Base-by-base conservation (phyloP, 2,113 vertebrate species). In the Tretioscincus oriximinensis region DNA sequence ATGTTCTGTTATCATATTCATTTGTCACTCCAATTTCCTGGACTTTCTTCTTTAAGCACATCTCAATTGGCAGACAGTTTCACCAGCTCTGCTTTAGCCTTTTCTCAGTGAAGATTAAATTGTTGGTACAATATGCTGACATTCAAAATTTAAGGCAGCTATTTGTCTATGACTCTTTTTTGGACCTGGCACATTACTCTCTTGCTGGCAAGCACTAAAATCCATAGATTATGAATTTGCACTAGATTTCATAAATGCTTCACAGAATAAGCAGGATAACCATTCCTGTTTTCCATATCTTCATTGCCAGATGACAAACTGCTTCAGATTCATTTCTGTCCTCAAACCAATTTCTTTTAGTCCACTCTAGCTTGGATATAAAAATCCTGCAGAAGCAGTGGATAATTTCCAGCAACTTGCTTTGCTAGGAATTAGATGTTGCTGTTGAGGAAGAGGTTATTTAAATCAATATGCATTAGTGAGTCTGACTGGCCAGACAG, bases 141-240 rank as follows among this genome's bases (percentile, higher is more conserved):
- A 82, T 82, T 82, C 80, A 82, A 82, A 76, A 76, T 60, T 82
- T 76, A 76, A 82, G 73, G 74, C 31, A 79, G 77, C 67, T 79
- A 79, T 82, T 68, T 82, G 80, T 82, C 80, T 82, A 76, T 31
- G n/a, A 70, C 65, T 82, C 73, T 76, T 82, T 75, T 47, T 70
- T 82, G 66, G 73, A 21, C 73, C 73, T 63, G 73, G 26, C 66
- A 76, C 66, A 82, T 76, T 76, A 76, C 65, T 69, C 73, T 76
- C 65, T 76, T 63, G 73, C 74, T 82, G 73, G 80, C 54, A 82
- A 41, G 73, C 73, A 82, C n/a, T 69, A 49, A 82, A 82, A 82
- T 61, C 76, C 54, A 76, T 61, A 82, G 80, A 82, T 82, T 82
- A 82, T 82, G 54, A 70, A 28, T 26, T 63, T n/a, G 18, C 51